phyloP scores from a whole-genome alignment of 1,140 invertebrate genomes.

The Sitobion miscanthi region DNA sequence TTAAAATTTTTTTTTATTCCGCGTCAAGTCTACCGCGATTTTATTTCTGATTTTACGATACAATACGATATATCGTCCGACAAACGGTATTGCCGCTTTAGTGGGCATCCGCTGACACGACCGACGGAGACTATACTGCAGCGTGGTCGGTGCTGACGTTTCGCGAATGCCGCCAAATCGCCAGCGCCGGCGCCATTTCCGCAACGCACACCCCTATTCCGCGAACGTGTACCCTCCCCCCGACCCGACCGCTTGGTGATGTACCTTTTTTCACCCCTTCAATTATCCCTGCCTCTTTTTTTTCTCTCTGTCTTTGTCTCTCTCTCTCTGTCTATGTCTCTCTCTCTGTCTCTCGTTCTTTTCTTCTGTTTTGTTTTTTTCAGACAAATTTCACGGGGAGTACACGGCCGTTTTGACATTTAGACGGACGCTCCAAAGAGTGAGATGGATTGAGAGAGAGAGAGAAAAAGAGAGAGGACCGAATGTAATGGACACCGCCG shows the following conservation, averaged over 20 bases:
- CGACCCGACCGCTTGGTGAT: background rate
- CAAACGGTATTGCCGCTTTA: background rate
- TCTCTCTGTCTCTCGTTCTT: background rate
- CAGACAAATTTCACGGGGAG: background rate
- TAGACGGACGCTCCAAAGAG: background rate
- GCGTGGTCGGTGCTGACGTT: background rate
- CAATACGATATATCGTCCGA: background rate
- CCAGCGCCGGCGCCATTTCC: background rate
- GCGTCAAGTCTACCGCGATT: background rate
- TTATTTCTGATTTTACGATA: background rate
- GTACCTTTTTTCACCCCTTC: background rate
- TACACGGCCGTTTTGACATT: slow-evolving; percentile 1
- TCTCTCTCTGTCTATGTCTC: background rate
- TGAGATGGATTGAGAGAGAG: background rate
- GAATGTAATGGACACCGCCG: background rate
- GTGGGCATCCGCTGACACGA: background rate
- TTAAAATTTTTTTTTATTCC: background rate
- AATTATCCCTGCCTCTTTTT: background rate
- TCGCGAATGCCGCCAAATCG: background rate
- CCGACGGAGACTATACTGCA: background rate
- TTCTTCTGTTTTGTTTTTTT: background rate
- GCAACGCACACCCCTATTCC: background rate
- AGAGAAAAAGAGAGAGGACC: background rate
- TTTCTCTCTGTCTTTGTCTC: too few species aligned
- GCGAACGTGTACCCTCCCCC: background rate